Conservation (phyloP, 2,888 invertebrate genomes). For the Oscheius onirici region DNA sequence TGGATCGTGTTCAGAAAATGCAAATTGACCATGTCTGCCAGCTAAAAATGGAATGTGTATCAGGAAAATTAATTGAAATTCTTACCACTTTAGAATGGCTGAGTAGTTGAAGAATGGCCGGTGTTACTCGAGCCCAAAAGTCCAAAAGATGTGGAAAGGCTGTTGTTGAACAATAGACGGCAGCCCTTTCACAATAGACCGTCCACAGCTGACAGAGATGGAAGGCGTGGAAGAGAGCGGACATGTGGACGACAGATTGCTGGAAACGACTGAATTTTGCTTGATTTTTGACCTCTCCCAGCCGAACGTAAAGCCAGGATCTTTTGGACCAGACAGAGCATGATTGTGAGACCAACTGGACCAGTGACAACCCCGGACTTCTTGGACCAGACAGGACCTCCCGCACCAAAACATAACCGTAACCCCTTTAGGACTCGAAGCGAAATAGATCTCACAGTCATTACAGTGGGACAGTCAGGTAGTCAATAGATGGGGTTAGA, state of each 20-base stretch:
- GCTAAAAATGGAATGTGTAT: constrained; percentile 76
- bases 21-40: constrained; percentile 96
- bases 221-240: constrained; percentile 94
- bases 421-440: no score
- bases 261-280: no score
- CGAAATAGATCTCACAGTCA: no score
- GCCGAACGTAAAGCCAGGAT: background rate
- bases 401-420: no score
- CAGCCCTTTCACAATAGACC: constrained; percentile 85
- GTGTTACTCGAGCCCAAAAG: constrained; percentile 98
- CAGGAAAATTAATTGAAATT: constrained; percentile 37
- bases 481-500: no score
- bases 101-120: constrained; percentile 89
- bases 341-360: no score
- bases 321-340: no score
- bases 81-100: constrained; percentile 88
- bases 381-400: no score
- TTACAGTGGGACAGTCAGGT: no score
- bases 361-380: no score
- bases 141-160: constrained; percentile 79
- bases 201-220: constrained; percentile 98
- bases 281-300: constrained; percentile 9
- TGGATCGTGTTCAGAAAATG: constrained; percentile 94
- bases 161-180: constrained; percentile 47
- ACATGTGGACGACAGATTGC: constrained; percentile 91